Conservation (phyloP, 2,888 invertebrate genomes). For the Sphecodes monilicornis region DNA sequence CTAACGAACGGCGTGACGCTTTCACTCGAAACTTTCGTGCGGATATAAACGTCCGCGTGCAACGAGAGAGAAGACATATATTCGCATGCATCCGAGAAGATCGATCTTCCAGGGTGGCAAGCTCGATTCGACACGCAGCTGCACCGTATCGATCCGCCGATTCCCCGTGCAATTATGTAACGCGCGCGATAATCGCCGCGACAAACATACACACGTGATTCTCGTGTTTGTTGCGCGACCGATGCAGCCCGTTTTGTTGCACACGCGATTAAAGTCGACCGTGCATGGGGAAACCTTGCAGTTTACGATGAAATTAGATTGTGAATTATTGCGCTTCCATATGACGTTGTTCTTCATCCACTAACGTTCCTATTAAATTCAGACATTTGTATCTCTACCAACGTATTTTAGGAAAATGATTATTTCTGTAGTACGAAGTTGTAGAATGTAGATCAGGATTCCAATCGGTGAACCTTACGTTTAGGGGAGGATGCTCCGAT, state of each 20-base stretch:
- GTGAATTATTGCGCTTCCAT: not conserved
- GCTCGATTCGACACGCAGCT: slow-evolving; percentile 2
- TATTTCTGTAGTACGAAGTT: too few relatives aligned
- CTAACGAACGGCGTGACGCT: slow-evolving; percentile 58
- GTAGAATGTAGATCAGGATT: not conserved
- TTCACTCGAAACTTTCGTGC: slow-evolving; percentile 70
- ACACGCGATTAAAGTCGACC: not conserved
- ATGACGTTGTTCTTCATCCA: not conserved
- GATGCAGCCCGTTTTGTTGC: not conserved
- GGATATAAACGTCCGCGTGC: slow-evolving; percentile 17
- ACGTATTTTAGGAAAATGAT: too few relatives aligned
- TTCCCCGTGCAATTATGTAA: slow-evolving; percentile 19
- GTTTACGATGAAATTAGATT: not conserved
- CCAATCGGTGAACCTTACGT: too few relatives aligned
- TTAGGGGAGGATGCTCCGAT: too few relatives aligned
- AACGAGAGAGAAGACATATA: not conserved
- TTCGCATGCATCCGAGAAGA: not conserved
- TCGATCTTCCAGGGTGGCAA: not conserved
- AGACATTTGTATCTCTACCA: not conserved
- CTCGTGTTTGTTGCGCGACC: not conserved
- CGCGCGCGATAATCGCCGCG: not conserved
- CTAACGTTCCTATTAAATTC: not conserved
- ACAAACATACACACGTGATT: slow-evolving; percentile 8
- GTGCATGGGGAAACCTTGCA: not conserved
- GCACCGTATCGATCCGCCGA: slow-evolving; percentile 5